These are phyloP conservation scores for Cinclus cinclus DNA, from an alignment of 2,113 vertebrate species.

Conservation along the genomic window DNA sequence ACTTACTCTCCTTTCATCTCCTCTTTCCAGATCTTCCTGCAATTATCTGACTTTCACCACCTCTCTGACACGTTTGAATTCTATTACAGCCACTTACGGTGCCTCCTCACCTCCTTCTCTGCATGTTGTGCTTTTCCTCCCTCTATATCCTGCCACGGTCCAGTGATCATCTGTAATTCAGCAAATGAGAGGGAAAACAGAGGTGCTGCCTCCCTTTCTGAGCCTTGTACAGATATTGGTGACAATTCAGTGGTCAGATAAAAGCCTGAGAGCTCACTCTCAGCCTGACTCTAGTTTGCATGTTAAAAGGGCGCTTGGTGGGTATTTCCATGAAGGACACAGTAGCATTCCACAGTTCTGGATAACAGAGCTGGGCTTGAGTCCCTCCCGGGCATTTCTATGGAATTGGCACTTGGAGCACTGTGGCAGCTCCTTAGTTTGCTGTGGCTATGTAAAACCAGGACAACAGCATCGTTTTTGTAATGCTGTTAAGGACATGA, in stretches of 20 bases:
- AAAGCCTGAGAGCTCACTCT: background rate
- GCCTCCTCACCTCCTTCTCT: background rate
- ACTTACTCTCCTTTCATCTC: background rate
- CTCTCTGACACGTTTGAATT: background rate
- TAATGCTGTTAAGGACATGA: background rate
- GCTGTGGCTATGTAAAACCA: background rate
- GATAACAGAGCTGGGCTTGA: background rate
- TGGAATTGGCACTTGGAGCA: background rate
- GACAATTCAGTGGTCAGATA: background rate
- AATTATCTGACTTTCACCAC: background rate
- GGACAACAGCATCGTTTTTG: background rate
- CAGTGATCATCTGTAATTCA: constrained; percentile 7
- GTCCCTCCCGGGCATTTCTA: background rate
- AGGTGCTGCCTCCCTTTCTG: background rate
- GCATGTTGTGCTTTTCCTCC: background rate
- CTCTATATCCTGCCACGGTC: background rate
- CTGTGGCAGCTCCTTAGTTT: background rate
- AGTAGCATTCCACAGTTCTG: background rate
- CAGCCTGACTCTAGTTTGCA: background rate
- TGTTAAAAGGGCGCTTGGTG: background rate
- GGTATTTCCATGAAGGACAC: background rate
- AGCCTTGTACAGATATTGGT: background rate
- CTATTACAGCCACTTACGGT: background rate
- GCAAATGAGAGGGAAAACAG: background rate
- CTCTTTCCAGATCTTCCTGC: background rate